Base-by-base conservation (phyloP, 2,113 vertebrate genomes). In the Motacilla alba region DNA sequence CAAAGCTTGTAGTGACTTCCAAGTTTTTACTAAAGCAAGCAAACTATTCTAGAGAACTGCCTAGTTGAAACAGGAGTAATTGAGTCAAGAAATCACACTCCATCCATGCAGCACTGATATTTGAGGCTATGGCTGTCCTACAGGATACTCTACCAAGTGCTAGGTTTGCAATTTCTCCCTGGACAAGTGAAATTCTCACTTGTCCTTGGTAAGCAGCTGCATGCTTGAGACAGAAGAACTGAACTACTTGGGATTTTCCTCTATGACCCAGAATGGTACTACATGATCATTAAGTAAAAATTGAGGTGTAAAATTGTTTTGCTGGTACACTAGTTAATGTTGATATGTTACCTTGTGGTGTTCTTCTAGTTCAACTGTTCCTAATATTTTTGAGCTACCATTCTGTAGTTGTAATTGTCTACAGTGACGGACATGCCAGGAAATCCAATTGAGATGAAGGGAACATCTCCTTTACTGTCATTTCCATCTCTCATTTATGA, bases 401-500 rank as follows among this genome's bases (percentile, higher is more conserved):
- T 50, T 87, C 59, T 87, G 13, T 47, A 52, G 21, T 4, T 76
- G 50, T 37, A 75, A 26, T 20, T 85, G 7, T 63, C 47, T 59
- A 62, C 70, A 62, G 37, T 16, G 47, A 80, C 60, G 28, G 72
- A 53, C 33, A 47, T 7, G 6, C 17, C 17, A 24, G 46, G 60
- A 88, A 87, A 83, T 46, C 27, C 0, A 3, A 11, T 30, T 53
- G 59, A 82, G 59, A 35, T 33, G 63, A 47, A 21, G 22, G 22
- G 15, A 83, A 30, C 10, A 15, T 44, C 76, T 83, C 56, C 53
- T 12, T 73, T 47, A 46, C 26, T 91, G 31, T 39, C 13, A 63
- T 76, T 93, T 95, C 52, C 23, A 69, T 85, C 69, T 80, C 68
- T 78, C 27, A 30, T 64, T 49, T 76, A 28, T 56, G n/a, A 69